Conservation (phyloP, 2,888 invertebrate species). For the Diploptera punctata region DNA sequence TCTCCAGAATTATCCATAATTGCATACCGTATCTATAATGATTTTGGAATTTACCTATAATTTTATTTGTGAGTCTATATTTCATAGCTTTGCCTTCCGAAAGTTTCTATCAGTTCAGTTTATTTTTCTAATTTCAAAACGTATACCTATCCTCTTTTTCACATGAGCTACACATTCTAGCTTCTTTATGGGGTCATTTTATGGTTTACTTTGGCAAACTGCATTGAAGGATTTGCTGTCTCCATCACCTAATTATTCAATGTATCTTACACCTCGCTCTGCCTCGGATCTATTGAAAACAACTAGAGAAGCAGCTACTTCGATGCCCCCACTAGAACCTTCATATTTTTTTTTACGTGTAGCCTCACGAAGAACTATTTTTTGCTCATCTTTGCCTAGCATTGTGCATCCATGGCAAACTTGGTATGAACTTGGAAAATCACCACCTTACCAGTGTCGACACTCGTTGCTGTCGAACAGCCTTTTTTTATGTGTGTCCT, state of each 20-base stretch:
- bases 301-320: constrained; percentile 24
- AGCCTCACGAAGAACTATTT: too few relatives aligned
- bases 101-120: not conserved
- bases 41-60: constrained; percentile 22
- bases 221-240: constrained; percentile 27
- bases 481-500: not conserved
- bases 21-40: not conserved
- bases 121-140: not conserved
- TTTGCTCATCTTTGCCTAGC: too few relatives aligned
- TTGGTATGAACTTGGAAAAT: not conserved
- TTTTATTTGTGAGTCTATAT: constrained; percentile 24
- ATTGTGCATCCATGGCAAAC: not conserved
- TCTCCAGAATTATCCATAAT: not conserved
- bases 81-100: not conserved
- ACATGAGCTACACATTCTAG: not conserved
- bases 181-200: not conserved
- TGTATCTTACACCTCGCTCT: constrained; percentile 24
- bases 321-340: constrained; percentile 26
- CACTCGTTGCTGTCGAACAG: not conserved
- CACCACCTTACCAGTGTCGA: constrained; percentile 15
- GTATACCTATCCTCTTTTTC: constrained; percentile 6
- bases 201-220: constrained; percentile 7
- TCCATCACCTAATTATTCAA: constrained; percentile 35
- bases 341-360: not conserved
- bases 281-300: constrained; percentile 17